Conservation (phyloP, 1,140 invertebrate species). For the Neodiprion lecontei region DNA sequence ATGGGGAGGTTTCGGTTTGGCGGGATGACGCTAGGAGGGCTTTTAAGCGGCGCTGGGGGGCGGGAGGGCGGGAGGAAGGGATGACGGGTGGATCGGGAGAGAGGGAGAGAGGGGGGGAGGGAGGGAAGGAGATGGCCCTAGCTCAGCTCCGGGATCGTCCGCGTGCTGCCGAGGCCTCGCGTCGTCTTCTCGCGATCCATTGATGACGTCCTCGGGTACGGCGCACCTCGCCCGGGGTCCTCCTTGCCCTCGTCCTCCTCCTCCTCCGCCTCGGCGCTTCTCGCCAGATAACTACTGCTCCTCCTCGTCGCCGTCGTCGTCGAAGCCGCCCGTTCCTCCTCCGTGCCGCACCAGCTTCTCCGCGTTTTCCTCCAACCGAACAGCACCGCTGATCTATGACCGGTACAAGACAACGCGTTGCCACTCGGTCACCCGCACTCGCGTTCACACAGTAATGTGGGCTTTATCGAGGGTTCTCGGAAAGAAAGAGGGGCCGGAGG, state of each 20-base stretch:
- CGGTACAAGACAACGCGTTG: not conserved
- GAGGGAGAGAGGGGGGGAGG: not conserved
- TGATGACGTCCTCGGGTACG: not conserved
- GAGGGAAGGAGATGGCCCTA: not conserved
- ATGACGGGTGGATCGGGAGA: not conserved
- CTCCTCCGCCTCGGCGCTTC: slow-evolving; percentile 21
- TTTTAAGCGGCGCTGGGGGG: no score
- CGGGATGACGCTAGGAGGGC: no score
- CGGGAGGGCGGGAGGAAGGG: no score
- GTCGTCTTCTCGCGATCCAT: not conserved
- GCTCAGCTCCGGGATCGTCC: slow-evolving; percentile 6
- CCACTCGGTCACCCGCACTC: not conserved
- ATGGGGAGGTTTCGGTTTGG: no score
- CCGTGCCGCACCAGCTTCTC: not conserved
- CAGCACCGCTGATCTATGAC: not conserved
- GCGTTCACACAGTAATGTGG: not conserved
- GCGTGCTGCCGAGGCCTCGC: slow-evolving; percentile 5
- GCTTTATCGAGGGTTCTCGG: slow-evolving; percentile 8
- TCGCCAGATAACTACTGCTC: slow-evolving; percentile 18
- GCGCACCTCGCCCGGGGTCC: not conserved
- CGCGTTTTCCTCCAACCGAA: slow-evolving; percentile 3
- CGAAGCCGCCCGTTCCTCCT: not conserved
- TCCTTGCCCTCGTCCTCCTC: slow-evolving; percentile 9
- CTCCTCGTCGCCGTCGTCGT: slow-evolving; percentile 16
- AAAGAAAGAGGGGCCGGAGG: not conserved